These are phyloP conservation scores for Parambassis ranga DNA, from an alignment of 2,797 vertebrate genomes.

Conservation along the genomic window DNA sequence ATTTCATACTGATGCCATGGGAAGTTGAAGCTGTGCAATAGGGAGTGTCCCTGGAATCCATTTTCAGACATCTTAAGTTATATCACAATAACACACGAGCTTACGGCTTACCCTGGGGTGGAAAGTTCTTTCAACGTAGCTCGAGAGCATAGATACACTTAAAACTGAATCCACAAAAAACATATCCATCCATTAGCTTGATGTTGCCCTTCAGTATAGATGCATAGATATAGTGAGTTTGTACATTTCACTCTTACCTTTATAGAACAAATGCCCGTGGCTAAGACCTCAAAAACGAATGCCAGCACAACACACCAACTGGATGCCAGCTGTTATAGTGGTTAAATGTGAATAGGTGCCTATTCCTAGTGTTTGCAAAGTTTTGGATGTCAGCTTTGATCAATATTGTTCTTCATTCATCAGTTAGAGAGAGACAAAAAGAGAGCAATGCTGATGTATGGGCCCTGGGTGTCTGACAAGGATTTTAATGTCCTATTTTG, in stretches of 20 bases:
- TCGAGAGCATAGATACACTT: background rate
- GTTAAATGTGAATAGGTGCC: slow-evolving; percentile 27
- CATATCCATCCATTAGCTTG: slow-evolving; percentile 2
- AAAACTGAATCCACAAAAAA: background rate
- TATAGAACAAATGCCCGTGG: background rate
- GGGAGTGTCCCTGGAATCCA: slow-evolving; percentile 7
- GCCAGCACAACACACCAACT: slow-evolving; percentile 7
- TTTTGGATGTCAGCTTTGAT: slow-evolving; percentile 47
- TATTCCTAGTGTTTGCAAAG: slow-evolving; percentile 17
- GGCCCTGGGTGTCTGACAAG: slow-evolving; percentile 16
- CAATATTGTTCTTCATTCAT: slow-evolving; percentile 47
- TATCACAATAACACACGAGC: background rate
- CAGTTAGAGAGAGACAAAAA: background rate
- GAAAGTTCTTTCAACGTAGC: background rate
- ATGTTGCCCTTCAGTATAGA: background rate
- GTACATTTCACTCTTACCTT: background rate
- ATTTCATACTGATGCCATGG: slow-evolving; percentile 24
- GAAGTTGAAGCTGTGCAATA: background rate
- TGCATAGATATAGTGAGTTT: background rate
- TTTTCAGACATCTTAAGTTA: slow-evolving; percentile 7
- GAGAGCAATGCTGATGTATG: slow-evolving; percentile 11
- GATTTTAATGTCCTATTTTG: slow-evolving; percentile 35
- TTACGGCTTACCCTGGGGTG: background rate
- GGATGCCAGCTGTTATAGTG: slow-evolving; percentile 20
- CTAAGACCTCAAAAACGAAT: slow-evolving; percentile 7